These are phyloP conservation scores for Trochalopteron elliotii DNA, from an alignment of 2,113 vertebrate species.

Conservation along the genomic window DNA sequence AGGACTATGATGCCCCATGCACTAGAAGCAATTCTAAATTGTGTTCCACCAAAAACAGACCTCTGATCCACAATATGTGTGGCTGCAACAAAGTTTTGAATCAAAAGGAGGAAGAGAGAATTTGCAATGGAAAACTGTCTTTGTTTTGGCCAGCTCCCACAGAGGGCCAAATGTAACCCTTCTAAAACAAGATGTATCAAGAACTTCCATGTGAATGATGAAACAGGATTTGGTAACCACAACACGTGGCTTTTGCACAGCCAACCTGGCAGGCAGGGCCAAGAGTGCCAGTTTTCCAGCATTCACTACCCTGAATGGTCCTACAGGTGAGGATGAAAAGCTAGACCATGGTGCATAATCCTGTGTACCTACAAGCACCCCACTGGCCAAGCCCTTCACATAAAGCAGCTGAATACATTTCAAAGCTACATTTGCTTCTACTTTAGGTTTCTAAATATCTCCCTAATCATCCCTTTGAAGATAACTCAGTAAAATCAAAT, in stretches of 20 bases:
- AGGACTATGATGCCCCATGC: not conserved
- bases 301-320: not conserved
- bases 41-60: not conserved
- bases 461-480: not conserved
- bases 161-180: not conserved
- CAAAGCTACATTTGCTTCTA: not conserved
- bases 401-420: not conserved
- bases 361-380: not conserved
- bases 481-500: not conserved
- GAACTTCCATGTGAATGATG: not conserved
- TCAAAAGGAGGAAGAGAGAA: not conserved
- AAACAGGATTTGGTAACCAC: not conserved
- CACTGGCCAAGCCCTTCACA: not conserved
- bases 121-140: not conserved
- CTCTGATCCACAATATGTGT: fast-evolving
- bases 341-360: not conserved
- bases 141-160: not conserved
- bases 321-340: not conserved
- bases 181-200: not conserved
- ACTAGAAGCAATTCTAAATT: not conserved
- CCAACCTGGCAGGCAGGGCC: not conserved
- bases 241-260: not conserved
- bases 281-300: not conserved
- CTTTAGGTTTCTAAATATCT: not conserved
- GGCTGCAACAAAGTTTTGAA: not conserved